Conservation (phyloP, 2,888 invertebrate species). For the Amorpha juglandis region DNA sequence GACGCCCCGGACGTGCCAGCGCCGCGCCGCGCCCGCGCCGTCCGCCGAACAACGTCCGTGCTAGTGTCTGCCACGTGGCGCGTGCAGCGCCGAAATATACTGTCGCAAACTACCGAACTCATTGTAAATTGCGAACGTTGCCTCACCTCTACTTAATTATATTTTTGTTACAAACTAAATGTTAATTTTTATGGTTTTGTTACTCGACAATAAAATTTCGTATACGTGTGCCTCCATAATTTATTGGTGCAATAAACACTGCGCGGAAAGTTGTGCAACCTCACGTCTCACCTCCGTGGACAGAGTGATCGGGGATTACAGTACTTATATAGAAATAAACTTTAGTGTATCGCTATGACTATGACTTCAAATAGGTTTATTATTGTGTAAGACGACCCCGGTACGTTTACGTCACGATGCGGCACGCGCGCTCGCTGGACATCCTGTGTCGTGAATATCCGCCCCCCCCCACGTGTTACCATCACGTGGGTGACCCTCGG, state of each 20-base stretch:
- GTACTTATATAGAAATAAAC: neutral
- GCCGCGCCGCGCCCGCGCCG: neutral
- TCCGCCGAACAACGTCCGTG: neutral
- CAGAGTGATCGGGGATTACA: neutral
- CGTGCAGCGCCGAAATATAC: neutral
- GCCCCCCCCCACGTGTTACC: neutral
- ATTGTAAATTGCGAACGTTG: neutral
- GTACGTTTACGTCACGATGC: neutral
- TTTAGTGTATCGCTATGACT: conserved; percentile 6
- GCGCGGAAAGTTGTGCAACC: neutral
- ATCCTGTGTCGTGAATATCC: neutral
- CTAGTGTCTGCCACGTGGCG: neutral
- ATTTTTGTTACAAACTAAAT: neutral
- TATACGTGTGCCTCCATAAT: conserved; percentile 15
- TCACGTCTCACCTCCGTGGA: neutral
- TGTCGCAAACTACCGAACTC: neutral
- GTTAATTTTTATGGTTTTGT: conserved; percentile 17
- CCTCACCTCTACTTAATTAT: neutral
- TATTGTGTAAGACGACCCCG: conserved; percentile 1
- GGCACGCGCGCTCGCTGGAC: neutral
- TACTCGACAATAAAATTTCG: neutral
- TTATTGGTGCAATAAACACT: conserved; percentile 14
- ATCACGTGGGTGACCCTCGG: neutral
- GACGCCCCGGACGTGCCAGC: neutral
- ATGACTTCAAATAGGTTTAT: conserved; percentile 1